These are phyloP conservation scores for Umimayanthus chanpuru DNA, from an alignment of 92 coral and sea anemone genomes.

Conservation along the genomic window DNA sequence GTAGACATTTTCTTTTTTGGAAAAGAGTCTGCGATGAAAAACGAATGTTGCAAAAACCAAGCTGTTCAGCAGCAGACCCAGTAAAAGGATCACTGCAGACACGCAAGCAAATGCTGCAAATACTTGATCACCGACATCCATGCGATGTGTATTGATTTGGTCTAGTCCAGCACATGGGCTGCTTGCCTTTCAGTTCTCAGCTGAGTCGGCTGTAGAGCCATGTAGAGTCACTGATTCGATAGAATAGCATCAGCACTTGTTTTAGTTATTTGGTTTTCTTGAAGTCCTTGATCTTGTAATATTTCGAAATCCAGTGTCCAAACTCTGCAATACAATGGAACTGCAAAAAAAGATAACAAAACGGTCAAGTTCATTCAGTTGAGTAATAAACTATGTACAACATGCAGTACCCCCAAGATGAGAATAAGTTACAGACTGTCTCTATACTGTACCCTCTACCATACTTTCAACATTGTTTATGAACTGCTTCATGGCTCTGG, in stretches of 20 bases:
- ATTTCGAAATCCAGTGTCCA: not conserved
- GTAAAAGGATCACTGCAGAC: constrained; percentile 1
- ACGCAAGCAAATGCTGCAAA: not conserved
- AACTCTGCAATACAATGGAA: not conserved
- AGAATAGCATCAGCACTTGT: not conserved
- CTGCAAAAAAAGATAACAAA: not conserved
- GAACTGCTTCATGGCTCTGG: too few relatives aligned
- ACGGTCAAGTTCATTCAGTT: not conserved
- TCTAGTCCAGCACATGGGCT: not conserved
- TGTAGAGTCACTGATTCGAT: too few relatives aligned
- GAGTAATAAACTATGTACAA: too few relatives aligned
- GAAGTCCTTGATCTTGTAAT: too few relatives aligned
- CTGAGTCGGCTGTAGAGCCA: not conserved
- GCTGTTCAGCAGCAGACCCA: constrained; percentile 53
- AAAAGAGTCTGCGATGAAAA: constrained; percentile 47
- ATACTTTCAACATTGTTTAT: too few relatives aligned
- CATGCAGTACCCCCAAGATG: too few relatives aligned
- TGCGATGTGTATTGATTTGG: not conserved
- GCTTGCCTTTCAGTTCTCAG: not conserved
- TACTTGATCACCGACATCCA: not conserved
- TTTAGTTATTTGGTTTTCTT: too few relatives aligned
- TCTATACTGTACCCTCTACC: too few relatives aligned
- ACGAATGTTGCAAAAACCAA: constrained; percentile 57
- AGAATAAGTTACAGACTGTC: too few relatives aligned
- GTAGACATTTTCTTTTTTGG: constrained; percentile 28